Evolutionary conservation across 2,797 vertebrate genomes (phyloP).

Genomic region (Carduelis carduelis): DNA sequence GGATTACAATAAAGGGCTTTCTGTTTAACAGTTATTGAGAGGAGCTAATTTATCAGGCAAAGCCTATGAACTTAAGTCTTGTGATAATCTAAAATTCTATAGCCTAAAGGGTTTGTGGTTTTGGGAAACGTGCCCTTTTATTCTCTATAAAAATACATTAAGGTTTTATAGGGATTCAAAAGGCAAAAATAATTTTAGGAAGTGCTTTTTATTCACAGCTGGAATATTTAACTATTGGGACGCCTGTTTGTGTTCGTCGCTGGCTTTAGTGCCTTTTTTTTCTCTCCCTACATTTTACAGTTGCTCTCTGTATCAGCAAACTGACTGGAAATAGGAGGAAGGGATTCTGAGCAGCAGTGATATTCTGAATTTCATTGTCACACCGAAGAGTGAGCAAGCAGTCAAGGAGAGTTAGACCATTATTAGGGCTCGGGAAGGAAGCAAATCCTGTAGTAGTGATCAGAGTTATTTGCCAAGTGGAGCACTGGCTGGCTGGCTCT

Average conservation of each 20-base stretch:
- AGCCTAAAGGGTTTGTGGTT: not conserved
- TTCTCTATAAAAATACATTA: not conserved
- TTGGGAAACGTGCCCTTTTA: constrained; percentile 31
- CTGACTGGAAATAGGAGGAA: constrained; percentile 4
- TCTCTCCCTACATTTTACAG: not conserved
- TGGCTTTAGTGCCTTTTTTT: not conserved
- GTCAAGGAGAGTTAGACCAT: not conserved
- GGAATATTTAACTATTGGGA: not conserved
- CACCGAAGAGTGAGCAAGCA: not conserved
- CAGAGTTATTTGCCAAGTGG: constrained; percentile 15
- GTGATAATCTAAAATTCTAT: not conserved
- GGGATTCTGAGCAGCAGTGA: not conserved
- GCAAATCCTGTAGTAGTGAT: not conserved
- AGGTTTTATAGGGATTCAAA: not conserved
- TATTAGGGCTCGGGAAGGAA: not conserved
- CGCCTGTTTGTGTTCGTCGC: constrained; percentile 24
- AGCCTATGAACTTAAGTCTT: constrained; percentile 52
- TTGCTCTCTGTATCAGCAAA: constrained; percentile 19
- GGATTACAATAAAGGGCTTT: constrained; percentile 55
- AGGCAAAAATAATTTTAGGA: constrained; percentile 36
- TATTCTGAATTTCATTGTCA: constrained; percentile 15
- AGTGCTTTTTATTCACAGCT: not conserved
- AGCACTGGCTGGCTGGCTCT: not conserved
- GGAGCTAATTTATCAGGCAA: constrained; percentile 49
- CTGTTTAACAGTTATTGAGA: constrained; percentile 41